These are phyloP conservation scores for Agriotes lineatus DNA, from an alignment of 2,888 invertebrate genomes.

Conservation along the genomic window DNA sequence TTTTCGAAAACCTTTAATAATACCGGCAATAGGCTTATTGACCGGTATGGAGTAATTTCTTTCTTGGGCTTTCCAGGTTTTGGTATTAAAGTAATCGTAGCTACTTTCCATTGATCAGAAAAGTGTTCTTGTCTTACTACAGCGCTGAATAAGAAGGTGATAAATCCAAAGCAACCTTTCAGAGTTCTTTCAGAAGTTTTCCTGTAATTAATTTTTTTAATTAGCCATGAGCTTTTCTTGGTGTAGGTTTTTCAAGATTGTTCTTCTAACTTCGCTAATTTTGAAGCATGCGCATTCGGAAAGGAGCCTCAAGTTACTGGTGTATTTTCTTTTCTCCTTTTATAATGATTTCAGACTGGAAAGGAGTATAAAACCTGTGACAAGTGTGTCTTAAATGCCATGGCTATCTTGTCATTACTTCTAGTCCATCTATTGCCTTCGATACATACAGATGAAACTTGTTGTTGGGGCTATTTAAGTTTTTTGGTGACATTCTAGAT, in stretches of 20 bases:
- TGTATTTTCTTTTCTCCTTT: neutral
- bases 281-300: neutral
- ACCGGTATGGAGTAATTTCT: neutral
- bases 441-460: neutral
- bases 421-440: neutral
- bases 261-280: conserved; percentile 2
- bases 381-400: neutral
- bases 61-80: conserved; percentile 6
- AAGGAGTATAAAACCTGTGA: neutral
- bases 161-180: neutral
- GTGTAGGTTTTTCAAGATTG: neutral
- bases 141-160: no score
- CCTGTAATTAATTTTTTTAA: neutral
- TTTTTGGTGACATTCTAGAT: neutral
- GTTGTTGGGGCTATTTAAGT: neutral
- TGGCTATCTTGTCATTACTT: neutral
- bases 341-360: no score
- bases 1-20: neutral
- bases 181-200: neutral
- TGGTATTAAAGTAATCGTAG: conserved; percentile 2
- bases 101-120: neutral
- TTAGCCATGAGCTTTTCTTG: neutral
- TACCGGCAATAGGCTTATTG: neutral
- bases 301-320: neutral
- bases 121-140: conserved; percentile 1